phyloP scores from a whole-genome alignment of 2,888 invertebrate genomes.

The Lepidocyrtinus sp. region DNA sequence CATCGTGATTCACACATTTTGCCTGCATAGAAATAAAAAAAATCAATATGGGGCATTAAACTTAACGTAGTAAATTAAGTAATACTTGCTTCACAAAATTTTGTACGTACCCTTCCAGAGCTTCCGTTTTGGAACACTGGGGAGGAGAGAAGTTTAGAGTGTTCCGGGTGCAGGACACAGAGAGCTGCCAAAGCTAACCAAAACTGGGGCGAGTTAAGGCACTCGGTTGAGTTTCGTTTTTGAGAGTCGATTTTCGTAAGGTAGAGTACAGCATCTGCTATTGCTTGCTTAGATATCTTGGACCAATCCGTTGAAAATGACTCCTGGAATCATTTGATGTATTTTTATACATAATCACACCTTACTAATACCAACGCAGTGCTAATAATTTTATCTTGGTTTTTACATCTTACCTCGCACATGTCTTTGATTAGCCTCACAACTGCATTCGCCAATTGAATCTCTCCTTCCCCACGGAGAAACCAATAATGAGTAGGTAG shows the following conservation, averaged over 20 bases:
- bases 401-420: constrained; percentile 81
- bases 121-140: constrained; percentile 83
- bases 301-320: constrained; percentile 90
- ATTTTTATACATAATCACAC: not conserved
- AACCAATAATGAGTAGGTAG: constrained; percentile 79
- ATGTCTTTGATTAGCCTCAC: constrained; percentile 92
- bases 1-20: constrained; percentile 96
- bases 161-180: constrained; percentile 92
- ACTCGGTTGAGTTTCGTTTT: constrained; percentile 82
- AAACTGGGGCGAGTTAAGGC: constrained; percentile 86
- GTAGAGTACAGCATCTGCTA: constrained; percentile 88
- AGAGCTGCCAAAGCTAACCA: constrained; percentile 96
- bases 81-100: constrained; percentile 11
- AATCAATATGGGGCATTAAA: not conserved
- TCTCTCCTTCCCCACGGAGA: constrained; percentile 86
- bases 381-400: not conserved
- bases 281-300: constrained; percentile 86
- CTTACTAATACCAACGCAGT: not conserved
- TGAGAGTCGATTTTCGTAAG: constrained; percentile 86
- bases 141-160: constrained; percentile 86
- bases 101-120: constrained; percentile 72
- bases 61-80: constrained; percentile 18
- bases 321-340: too few species aligned
- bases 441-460: constrained; percentile 90
- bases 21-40: constrained; percentile 76